Percentiles rank a stretch among this genome's conserved stretches.
phyloP scores from a whole-genome alignment of 2,888 invertebrate species.

The Zaprionus bogoriensis region DNA sequence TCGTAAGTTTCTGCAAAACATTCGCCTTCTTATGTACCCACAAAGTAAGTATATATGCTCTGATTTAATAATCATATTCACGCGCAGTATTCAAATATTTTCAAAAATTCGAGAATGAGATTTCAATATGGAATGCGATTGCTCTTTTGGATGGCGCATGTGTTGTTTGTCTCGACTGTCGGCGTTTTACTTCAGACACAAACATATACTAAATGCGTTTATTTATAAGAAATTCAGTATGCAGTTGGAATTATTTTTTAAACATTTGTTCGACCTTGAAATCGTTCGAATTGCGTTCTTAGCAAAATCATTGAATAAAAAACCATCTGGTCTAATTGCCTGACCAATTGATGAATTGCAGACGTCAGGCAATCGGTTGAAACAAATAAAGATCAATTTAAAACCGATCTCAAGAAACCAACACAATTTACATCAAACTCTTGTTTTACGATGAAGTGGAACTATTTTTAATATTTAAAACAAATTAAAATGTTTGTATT shows the following conservation, averaged over 20 bases:
- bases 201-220: background rate
- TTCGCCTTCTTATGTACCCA: too few species aligned
- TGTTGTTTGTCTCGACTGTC: slow-evolving; percentile 10
- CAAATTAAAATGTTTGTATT: slow-evolving; percentile 25
- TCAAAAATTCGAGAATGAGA: background rate
- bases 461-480: background rate
- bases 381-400: background rate
- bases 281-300: slow-evolving; percentile 1
- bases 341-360: background rate
- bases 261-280: slow-evolving; percentile 36
- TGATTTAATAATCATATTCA: too few species aligned
- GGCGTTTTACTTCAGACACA: background rate
- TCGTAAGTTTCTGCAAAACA: background rate
- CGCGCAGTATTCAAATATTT: background rate
- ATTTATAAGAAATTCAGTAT: background rate
- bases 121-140: slow-evolving; percentile 4
- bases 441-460: background rate
- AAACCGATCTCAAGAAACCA: slow-evolving; percentile 17
- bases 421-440: background rate
- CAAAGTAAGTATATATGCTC: too few species aligned
- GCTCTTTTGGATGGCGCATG: slow-evolving; percentile 1
- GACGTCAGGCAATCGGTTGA: too few species aligned
- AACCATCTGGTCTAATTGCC: slow-evolving; percentile 17
- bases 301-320: slow-evolving; percentile 13
- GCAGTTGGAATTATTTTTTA: background rate